A percentile compares a stretch with the other conserved stretches of the same genome.
Conservation (phyloP, 1,140 invertebrate genomes). For the Acyrthosiphon pisum region DNA sequence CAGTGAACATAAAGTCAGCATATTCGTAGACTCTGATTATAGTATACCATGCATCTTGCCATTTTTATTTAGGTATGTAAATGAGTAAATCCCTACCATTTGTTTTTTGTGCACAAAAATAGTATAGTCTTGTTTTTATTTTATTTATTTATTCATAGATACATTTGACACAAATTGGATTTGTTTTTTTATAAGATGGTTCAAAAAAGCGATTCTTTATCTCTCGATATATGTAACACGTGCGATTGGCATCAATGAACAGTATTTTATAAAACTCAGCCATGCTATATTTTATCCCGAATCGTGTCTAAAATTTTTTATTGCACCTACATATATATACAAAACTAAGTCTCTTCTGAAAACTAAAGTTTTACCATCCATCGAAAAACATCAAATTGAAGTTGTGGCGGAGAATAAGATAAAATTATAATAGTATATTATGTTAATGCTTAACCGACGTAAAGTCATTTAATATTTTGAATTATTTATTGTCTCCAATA, state of each 20-base stretch:
- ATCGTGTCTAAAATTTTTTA: conserved; percentile 30
- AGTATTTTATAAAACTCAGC: conserved; percentile 12
- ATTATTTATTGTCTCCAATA: background rate
- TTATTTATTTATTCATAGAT: conserved; percentile 4
- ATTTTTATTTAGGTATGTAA: background rate
- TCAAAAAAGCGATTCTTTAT: conserved; percentile 17
- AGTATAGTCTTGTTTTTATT: background rate
- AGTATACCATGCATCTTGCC: background rate
- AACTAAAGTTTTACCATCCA: background rate
- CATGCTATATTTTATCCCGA: background rate
- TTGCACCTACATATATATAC: background rate
- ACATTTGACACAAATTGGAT: conserved; percentile 1
- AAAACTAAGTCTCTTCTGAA: background rate
- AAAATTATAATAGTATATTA: background rate
- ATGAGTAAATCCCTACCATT: conserved; percentile 2
- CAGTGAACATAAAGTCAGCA: background rate
- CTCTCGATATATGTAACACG: background rate
- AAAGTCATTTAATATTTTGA: background rate
- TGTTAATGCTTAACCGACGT: background rate
- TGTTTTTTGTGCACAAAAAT: background rate
- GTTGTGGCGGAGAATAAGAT: background rate
- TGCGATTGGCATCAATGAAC: conserved; percentile 41
- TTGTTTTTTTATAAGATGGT: background rate
- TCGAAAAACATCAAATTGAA: background rate
- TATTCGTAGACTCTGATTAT: background rate